Conservation (phyloP, 1,140 invertebrate genomes). For the Medauroidea extradentata region DNA sequence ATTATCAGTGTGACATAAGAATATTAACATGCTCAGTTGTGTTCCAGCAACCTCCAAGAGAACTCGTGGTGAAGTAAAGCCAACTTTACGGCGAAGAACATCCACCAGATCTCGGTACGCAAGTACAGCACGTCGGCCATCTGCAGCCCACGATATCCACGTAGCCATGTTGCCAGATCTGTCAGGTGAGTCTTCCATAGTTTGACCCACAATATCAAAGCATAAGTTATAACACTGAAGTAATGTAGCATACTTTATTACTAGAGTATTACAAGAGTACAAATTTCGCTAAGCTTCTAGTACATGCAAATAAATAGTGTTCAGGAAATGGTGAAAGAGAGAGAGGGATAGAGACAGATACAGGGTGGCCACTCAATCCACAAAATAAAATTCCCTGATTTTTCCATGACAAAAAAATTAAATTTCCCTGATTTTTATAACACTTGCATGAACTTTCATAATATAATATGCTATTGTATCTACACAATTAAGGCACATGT, state of each 20-base stretch:
- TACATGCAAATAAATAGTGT: not conserved
- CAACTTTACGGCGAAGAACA: constrained; percentile 55
- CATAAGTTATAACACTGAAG: not conserved
- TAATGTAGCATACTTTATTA: too few species aligned
- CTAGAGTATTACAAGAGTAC: not conserved
- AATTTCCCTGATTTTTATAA: too few species aligned
- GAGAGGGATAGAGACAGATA: not conserved
- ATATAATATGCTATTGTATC: not conserved
- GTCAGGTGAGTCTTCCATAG: constrained; percentile 47
- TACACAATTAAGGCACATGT: too few species aligned
- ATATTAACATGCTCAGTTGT: too few species aligned
- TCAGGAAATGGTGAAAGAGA: not conserved
- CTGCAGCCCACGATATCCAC: constrained; percentile 62
- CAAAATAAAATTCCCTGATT: too few species aligned
- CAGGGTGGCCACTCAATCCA: too few species aligned
- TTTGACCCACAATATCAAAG: not conserved
- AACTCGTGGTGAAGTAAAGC: constrained; percentile 47
- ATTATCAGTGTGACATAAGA: too few species aligned
- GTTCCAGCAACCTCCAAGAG: constrained; percentile 49
- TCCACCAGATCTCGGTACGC: constrained; percentile 56
- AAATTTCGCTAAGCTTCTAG: not conserved
- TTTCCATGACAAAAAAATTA: too few species aligned
- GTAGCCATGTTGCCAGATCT: constrained; percentile 71
- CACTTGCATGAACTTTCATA: not conserved
- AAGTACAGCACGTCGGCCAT: constrained; percentile 56